Evolutionary conservation across 1,140 invertebrate genomes (phyloP).

Genomic region (Phymastichus coffea): DNA sequence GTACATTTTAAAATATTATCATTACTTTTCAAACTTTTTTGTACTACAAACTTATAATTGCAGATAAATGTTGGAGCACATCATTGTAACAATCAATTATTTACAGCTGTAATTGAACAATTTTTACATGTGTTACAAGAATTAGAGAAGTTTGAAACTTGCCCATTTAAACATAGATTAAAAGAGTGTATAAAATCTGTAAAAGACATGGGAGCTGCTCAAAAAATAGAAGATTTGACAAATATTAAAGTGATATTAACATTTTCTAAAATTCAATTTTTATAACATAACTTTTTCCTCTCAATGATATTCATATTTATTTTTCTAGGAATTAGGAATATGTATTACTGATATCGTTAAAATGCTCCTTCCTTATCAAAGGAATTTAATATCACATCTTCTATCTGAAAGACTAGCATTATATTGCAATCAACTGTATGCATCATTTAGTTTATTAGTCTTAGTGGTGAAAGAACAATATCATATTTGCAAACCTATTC

Average conservation of each 20-base stretch:
- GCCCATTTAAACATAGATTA: constrained; percentile 47
- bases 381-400: constrained; percentile 40
- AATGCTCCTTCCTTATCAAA: constrained; percentile 45
- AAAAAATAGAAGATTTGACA: constrained; percentile 50
- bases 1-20: not conserved
- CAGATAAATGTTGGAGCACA: too few relatives aligned
- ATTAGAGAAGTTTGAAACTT: constrained; percentile 45
- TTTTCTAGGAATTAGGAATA: constrained; percentile 46
- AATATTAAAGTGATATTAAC: constrained; percentile 48
- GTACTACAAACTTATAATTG: not conserved
- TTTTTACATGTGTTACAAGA: constrained; percentile 39
- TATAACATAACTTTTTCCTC: too few relatives aligned
- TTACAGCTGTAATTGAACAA: constrained; percentile 40
- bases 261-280: constrained; percentile 8
- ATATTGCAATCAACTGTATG: constrained; percentile 46
- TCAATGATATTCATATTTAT: not conserved
- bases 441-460: constrained; percentile 44
- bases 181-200: constrained; percentile 47
- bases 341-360: constrained; percentile 46
- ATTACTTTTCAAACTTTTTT: too few relatives aligned
- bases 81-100: too few relatives aligned
- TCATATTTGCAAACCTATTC: constrained; percentile 43
- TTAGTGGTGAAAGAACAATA: constrained; percentile 48
- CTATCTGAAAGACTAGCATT: constrained; percentile 44
- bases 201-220: constrained; percentile 47